Percentiles rank a stretch among this genome's conserved stretches.
phyloP scores from a whole-genome alignment of 2,888 invertebrate genomes.

The Brachyptera risi region DNA sequence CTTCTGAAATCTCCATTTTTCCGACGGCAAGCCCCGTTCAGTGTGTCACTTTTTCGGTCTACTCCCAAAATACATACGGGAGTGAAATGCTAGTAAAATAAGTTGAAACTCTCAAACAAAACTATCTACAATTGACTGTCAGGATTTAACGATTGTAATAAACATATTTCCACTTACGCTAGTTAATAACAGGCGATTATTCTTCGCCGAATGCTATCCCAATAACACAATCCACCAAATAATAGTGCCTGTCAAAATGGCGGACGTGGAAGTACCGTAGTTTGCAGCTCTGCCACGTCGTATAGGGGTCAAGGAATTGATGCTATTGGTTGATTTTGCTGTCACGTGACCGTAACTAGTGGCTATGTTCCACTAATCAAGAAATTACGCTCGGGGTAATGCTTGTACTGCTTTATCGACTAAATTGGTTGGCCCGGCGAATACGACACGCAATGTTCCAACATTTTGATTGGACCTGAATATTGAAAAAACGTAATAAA shows the following conservation, averaged over 20 bases:
- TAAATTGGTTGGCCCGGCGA: not conserved
- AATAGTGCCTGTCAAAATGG: slow-evolving; percentile 79
- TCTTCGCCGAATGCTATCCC: slow-evolving; percentile 63
- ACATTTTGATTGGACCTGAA: too few relatives aligned
- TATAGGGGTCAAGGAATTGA: slow-evolving; percentile 51
- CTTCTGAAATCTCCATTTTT: slow-evolving; percentile 1
- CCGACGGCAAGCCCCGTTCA: slow-evolving; percentile 1
- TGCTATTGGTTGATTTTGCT: slow-evolving; percentile 26
- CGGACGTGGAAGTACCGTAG: slow-evolving; percentile 66
- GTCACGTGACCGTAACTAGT: not conserved
- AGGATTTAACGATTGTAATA: too few relatives aligned
- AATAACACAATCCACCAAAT: slow-evolving; percentile 64
- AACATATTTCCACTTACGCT: slow-evolving; percentile 44
- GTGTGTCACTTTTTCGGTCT: slow-evolving; percentile 11
- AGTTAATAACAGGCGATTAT: slow-evolving; percentile 48
- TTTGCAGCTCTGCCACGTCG: slow-evolving; percentile 78
- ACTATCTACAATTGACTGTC: too few relatives aligned
- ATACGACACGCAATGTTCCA: not conserved
- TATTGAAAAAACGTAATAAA: too few relatives aligned
- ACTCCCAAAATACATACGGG: not conserved
- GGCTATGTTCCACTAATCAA: too few relatives aligned
- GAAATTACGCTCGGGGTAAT: too few relatives aligned
- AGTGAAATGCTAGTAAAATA: too few relatives aligned
- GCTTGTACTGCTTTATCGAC: too few relatives aligned
- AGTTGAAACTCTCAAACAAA: too few relatives aligned